A percentile compares a stretch with the other conserved stretches of the same genome.
These are phyloP conservation scores for Falco punctatus DNA, from an alignment of 2,113 vertebrate species.

Conservation along the genomic window DNA sequence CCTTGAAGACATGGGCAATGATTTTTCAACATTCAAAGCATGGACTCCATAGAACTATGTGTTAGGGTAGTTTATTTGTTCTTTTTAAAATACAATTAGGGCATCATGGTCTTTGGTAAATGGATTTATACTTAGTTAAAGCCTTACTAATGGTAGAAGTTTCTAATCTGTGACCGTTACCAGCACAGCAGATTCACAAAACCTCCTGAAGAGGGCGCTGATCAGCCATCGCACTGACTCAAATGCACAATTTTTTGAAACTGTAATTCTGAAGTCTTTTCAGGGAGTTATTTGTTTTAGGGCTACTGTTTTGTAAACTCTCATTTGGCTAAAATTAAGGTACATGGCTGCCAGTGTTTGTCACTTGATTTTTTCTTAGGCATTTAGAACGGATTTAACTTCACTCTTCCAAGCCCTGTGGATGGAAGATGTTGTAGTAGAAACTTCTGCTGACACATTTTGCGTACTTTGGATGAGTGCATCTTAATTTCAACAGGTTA, in stretches of 20 bases:
- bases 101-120: background rate
- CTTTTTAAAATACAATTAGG: background rate
- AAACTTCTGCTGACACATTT: background rate
- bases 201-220: slow-evolving; percentile 24
- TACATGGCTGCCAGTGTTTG: background rate
- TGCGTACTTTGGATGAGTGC: background rate
- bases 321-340: background rate
- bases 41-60: background rate
- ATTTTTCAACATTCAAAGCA: background rate
- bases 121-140: background rate
- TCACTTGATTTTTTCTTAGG: background rate
- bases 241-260: background rate
- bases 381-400: background rate
- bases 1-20: background rate
- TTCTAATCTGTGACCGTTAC: background rate
- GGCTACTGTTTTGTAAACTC: background rate
- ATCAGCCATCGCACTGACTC: background rate
- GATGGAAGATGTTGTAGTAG: background rate
- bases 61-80: background rate
- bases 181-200: background rate
- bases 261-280: background rate
- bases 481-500: background rate
- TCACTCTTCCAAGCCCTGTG: background rate
- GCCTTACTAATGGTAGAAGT: background rate
- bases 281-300: background rate